Base-by-base conservation (phyloP, 1,140 invertebrate species). In the Brachionus rubens region DNA sequence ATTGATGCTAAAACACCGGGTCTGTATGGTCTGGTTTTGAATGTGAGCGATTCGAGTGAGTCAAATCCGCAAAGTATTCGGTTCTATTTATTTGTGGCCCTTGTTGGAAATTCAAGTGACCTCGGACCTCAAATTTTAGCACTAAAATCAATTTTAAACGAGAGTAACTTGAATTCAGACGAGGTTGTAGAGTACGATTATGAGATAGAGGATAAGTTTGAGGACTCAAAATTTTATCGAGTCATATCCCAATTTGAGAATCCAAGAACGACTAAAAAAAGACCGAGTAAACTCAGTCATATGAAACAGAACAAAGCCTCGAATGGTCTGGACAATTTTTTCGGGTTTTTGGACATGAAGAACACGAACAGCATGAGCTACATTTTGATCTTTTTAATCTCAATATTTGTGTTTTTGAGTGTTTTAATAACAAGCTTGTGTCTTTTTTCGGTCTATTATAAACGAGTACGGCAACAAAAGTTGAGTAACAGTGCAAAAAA, bases 401-500 rank as follows among this genome's bases (percentile, higher is more conserved):
- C 59, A 43, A 41, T 65, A 24, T 65, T 65, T 30, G 33, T 65
- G 19, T 65, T 65, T 65, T 24, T 21, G 4, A 24, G 24, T 12
- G 40, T 65, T 26, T 43, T 65, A 28, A 65, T 65, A 10, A 24
- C 59, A 41, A 43, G 59, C 43, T 41, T 65, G 5, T 65, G 59
- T 10, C 40, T 65, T 24, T 65, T 65, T 43, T 43, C 36, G 21
- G 10, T 65, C 26, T 65, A 65, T 43, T 65, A 65, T 43, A 65
- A 43, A 65, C 41, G 43, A 65, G 10, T 43, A 26, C 41, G n/a
- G 12, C 36, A 65, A 65, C 41, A 65, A 65, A 65, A 10, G 21
- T 43, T 65, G 41, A 65, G 24, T 43, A 65, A 26, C 24, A 65
- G 40, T 28, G 40, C 59, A 19, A 65, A 65, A 43, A 65, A 65